Base-by-base conservation (phyloP, 2,113 vertebrate species). In the Willisornis vidua region DNA sequence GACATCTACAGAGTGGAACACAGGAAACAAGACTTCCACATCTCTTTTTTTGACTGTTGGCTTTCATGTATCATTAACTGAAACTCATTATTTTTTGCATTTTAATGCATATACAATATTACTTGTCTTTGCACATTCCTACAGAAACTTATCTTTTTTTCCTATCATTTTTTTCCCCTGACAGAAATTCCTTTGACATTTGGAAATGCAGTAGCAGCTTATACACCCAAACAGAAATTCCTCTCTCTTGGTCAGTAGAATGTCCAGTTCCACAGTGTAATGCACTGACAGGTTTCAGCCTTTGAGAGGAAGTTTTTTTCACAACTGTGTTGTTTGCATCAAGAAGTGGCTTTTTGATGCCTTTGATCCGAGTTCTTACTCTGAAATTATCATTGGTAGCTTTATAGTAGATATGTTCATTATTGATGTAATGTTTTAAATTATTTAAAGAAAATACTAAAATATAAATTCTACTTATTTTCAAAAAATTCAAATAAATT, bases 1-100 rank as follows among this genome's bases (percentile, higher is more conserved):
- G 95, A 96, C 97, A 94, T 93, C 96, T 97, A 87, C 89, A 95
- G 96, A 85, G 59, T 37, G 28, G n/a, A 82, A 57, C 28, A n/a
- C 31, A 85, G 68, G 29, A 77, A 55, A 20, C n/a, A 58, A 58
- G 24, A 39, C 52, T 90, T 91, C 15, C 3, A 1, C 14, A 9
- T 43, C 20, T 11, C 45, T 33, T 76, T 59, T 75, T 79, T 49
- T 35, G 3, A 11, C 12, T 1, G 0, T 93, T 48, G 78, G 45
- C 26, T 82, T 71, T 49, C 52, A 39, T 31, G 6, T 49, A 23
- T 54, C 20, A 14, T 72, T 82, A 31, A 19, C 70, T 83, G 73
- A 72, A 72, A 72, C 20, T 57, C 59, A 14, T 15, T 24, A 41
- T 26, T 48, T 77, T 39, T 12, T 59, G 10, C 25, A 48, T 63